Percentiles rank a stretch among this genome's conserved stretches.
These are phyloP conservation scores for Botrylloides violaceus DNA, from an alignment of 23 tunicate genomes.

Conservation along the genomic window DNA sequence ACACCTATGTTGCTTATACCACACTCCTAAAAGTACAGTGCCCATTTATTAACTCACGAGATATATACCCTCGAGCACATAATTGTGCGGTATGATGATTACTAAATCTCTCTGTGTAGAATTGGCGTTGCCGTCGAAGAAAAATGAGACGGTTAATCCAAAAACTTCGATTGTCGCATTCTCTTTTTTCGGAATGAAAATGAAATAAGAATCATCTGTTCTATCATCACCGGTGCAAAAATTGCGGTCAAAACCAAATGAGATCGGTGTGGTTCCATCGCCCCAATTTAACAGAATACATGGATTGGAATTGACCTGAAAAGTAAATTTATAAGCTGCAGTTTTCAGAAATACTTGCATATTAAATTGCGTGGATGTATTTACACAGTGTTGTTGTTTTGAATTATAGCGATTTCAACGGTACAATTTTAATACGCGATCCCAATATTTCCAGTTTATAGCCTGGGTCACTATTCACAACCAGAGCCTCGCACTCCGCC, in stretches of 20 bases:
- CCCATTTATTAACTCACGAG: constrained; percentile 20
- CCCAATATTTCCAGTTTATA: too few relatives aligned
- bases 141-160: neutral
- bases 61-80: constrained; percentile 14
- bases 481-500: too few relatives aligned
- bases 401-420: too few relatives aligned
- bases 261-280: constrained; percentile 3
- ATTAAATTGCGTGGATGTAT: too few relatives aligned
- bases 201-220: neutral
- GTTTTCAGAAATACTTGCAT: neutral
- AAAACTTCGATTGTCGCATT: neutral
- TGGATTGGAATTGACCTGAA: constrained; percentile 6
- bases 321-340: neutral
- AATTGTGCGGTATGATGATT: constrained; percentile 3
- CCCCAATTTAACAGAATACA: constrained; percentile 24
- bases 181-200: neutral
- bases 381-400: too few relatives aligned
- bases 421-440: too few relatives aligned
- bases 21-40: too few relatives aligned
- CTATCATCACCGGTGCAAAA: constrained; percentile 3
- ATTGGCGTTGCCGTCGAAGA: neutral
- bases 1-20: too few relatives aligned
- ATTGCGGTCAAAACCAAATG: constrained; percentile 15
- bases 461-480: too few relatives aligned
- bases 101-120: neutral